These are phyloP conservation scores for Perognathus longimembris DNA, from an alignment of 2,113 vertebrate species.

Conservation along the genomic window DNA sequence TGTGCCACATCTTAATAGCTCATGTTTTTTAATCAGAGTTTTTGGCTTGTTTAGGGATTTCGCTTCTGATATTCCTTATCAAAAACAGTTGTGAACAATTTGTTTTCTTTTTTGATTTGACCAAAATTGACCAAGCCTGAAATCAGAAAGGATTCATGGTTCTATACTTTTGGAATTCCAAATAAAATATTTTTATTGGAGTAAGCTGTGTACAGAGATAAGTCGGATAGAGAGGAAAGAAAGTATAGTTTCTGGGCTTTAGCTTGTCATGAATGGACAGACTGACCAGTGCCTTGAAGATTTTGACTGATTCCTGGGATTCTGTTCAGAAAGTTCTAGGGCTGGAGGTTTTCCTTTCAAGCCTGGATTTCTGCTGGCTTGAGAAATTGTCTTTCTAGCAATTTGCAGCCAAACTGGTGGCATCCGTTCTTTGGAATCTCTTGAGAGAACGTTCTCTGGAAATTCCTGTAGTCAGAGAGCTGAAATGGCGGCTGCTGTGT, in stretches of 20 bases:
- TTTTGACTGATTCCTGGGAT: not conserved
- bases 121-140: not conserved
- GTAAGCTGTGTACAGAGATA: not conserved
- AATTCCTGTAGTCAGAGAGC: not conserved
- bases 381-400: not conserved
- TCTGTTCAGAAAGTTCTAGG: not conserved
- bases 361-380: not conserved
- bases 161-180: constrained; percentile 18
- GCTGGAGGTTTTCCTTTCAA: not conserved
- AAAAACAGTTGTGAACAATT: constrained; percentile 30
- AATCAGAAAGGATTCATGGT: constrained; percentile 49
- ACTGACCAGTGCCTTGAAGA: not conserved
- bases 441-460: not conserved
- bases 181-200: not conserved
- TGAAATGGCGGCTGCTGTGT: not conserved
- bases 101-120: constrained; percentile 56
- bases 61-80: constrained; percentile 60
- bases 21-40: constrained; percentile 46
- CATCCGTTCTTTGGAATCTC: not conserved
- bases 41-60: constrained; percentile 48
- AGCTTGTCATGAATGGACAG: not conserved
- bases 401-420: not conserved
- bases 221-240: not conserved
- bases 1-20: constrained; percentile 10
- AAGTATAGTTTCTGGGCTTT: not conserved